Percentiles rank a stretch among this genome's conserved stretches.
Evolutionary conservation across 2,888 invertebrate species (phyloP).

Genomic region (Euplexia lucipara): DNA sequence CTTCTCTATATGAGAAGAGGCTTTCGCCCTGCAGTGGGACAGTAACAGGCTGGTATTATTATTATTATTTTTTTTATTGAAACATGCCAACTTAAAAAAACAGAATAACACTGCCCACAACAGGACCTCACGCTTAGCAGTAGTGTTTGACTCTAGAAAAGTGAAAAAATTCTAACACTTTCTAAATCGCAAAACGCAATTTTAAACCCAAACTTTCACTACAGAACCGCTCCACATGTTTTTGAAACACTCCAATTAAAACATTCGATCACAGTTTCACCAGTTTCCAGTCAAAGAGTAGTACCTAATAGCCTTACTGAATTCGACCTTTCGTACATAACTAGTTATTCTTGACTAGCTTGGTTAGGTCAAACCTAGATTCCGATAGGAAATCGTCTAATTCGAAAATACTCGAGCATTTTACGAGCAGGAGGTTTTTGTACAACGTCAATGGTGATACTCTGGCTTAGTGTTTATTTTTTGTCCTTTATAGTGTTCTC

Average conservation of each 20-base stretch:
- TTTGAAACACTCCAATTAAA: neutral
- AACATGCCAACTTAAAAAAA: too few species aligned
- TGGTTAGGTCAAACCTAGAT: conserved; percentile 5
- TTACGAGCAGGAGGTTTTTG: neutral
- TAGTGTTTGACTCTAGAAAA: too few species aligned
- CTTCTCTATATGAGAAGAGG: too few species aligned
- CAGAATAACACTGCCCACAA: too few species aligned
- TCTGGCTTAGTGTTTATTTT: too few species aligned
- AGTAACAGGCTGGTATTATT: too few species aligned
- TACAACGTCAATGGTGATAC: neutral
- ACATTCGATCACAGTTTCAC: conserved; percentile 11
- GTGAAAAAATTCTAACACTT: too few species aligned
- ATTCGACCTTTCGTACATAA: conserved; percentile 9
- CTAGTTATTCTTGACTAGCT: conserved; percentile 26
- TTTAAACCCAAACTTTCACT: neutral
- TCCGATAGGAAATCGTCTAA: neutral
- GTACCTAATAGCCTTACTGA: conserved; percentile 24
- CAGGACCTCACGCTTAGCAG: too few species aligned
- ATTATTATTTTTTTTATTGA: too few species aligned
- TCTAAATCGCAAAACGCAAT: too few species aligned
- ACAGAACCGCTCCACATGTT: neutral
- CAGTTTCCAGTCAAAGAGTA: conserved; percentile 21
- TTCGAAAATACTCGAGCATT: conserved; percentile 9
- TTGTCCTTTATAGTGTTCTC: too few species aligned
- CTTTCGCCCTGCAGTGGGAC: too few species aligned